These are phyloP conservation scores for Moxostoma hubbsi DNA, from an alignment of 2,797 vertebrate genomes.

Conservation along the genomic window DNA sequence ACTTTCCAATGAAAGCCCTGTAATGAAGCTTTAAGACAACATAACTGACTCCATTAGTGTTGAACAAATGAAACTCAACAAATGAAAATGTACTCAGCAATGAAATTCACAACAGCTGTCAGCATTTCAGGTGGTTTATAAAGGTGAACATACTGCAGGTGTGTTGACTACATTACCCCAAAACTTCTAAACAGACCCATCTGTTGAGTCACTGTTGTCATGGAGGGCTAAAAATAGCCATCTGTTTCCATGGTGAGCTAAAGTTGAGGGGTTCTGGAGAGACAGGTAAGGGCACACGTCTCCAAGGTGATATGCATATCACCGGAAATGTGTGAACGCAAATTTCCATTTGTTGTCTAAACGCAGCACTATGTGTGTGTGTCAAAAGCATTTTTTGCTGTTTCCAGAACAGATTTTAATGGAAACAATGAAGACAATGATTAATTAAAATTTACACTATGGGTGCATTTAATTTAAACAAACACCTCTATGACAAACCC, in stretches of 20 bases:
- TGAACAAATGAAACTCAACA: too few species aligned
- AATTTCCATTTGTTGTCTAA: slow-evolving; percentile 26
- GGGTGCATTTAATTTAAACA: slow-evolving; percentile 19
- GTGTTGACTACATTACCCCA: neutral
- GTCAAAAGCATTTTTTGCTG: neutral
- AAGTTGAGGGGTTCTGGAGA: slow-evolving; percentile 33
- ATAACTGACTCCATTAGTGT: too few species aligned
- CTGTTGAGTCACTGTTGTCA: slow-evolving; percentile 31
- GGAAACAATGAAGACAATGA: slow-evolving; percentile 3
- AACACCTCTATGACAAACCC: neutral
- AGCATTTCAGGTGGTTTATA: neutral
- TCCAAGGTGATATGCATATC: slow-evolving; percentile 14
- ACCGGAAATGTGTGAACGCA: slow-evolving; percentile 34
- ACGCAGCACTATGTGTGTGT: neutral
- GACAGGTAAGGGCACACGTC: slow-evolving; percentile 33
- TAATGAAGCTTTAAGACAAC: too few species aligned
- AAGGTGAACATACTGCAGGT: slow-evolving; percentile 1
- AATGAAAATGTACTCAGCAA: neutral
- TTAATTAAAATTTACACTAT: slow-evolving; percentile 5
- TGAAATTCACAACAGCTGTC: neutral
- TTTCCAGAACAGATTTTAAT: neutral
- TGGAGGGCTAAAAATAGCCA: slow-evolving; percentile 37
- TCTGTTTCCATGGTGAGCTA: slow-evolving; percentile 39
- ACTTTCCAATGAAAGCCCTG: too few species aligned
- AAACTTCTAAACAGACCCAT: slow-evolving; percentile 34